These are phyloP conservation scores for Macrochelys suwanniensis DNA, from an alignment of 2,797 vertebrate species.

Conservation along the genomic window DNA sequence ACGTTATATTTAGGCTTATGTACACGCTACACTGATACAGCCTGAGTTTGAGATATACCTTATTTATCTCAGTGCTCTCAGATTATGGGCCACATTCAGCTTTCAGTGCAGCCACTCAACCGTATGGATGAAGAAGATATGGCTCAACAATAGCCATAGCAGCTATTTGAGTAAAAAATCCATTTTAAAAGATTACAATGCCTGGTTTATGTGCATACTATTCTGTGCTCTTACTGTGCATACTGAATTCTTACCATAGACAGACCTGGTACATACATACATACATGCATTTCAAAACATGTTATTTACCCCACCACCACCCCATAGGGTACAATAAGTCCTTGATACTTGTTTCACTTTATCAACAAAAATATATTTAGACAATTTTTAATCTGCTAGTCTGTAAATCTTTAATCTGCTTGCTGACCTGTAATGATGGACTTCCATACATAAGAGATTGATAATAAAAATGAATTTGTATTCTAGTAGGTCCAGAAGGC, in stretches of 20 bases:
- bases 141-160: background rate
- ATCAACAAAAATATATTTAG: background rate
- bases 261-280: background rate
- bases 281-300: background rate
- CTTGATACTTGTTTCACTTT: background rate
- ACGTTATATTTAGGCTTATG: background rate
- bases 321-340: background rate
- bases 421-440: background rate
- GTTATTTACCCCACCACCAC: background rate
- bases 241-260: background rate
- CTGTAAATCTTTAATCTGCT: background rate
- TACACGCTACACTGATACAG: background rate
- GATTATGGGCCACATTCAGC: background rate
- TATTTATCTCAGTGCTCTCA: background rate
- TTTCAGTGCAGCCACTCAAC: background rate
- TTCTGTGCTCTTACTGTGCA: background rate
- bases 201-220: background rate
- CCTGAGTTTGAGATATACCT: background rate
- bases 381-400: background rate
- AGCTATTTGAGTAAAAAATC: background rate
- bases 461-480: background rate
- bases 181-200: background rate
- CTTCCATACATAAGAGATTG: background rate
- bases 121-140: background rate
- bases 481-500: background rate